phyloP scores from a whole-genome alignment of 2,113 vertebrate genomes.

The Nothoprocta perdicaria region DNA sequence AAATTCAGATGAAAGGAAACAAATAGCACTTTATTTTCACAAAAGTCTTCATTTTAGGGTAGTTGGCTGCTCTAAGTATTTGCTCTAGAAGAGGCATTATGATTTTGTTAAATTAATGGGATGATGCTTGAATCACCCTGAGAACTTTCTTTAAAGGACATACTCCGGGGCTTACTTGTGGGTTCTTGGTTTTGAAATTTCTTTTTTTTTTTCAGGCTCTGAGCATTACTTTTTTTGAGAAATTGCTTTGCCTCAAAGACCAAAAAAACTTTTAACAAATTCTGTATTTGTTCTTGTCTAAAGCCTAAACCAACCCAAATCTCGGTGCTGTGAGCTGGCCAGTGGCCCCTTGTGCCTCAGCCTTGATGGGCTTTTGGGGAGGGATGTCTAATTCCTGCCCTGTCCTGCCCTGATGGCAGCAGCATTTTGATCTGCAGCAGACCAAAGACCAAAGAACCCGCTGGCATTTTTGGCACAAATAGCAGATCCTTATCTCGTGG shows the following conservation, averaged over 20 bases:
- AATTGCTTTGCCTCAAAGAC: slow-evolving; percentile 16
- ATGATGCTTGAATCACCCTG: background rate
- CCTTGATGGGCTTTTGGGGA: background rate
- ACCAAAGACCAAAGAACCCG: slow-evolving; percentile 23
- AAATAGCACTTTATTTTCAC: slow-evolving; percentile 74
- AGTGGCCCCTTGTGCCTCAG: background rate
- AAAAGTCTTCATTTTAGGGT: background rate
- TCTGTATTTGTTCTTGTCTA: background rate
- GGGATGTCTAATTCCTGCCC: background rate
- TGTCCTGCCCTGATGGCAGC: background rate
- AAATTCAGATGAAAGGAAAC: slow-evolving; percentile 24
- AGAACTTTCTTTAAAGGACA: background rate
- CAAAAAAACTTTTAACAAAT: background rate
- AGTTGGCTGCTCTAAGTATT: slow-evolving; percentile 38
- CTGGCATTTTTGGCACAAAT: background rate
- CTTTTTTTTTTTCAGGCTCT: background rate
- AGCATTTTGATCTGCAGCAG: background rate
- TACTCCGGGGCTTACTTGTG: background rate
- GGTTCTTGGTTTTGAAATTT: background rate
- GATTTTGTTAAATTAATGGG: background rate
- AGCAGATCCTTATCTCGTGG: background rate
- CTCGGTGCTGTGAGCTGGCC: background rate
- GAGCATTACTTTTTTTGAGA: slow-evolving; percentile 5
- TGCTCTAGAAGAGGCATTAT: background rate
- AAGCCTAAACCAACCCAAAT: background rate